phyloP scores from a whole-genome alignment of 1,140 invertebrate genomes.

The Mycetomoellerius zeteki region DNA sequence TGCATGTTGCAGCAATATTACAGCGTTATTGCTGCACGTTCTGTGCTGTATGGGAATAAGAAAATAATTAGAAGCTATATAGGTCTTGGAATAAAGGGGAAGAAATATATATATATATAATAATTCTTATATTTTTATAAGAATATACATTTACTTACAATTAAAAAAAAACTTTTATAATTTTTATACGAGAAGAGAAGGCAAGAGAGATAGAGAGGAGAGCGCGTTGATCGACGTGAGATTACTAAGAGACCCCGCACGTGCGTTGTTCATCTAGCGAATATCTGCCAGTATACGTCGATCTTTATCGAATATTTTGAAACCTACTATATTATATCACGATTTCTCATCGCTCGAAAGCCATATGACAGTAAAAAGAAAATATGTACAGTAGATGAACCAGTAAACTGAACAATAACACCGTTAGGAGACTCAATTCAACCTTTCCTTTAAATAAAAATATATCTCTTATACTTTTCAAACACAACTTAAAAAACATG shows the following conservation, averaged over 20 bases:
- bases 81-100: background rate
- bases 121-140: background rate
- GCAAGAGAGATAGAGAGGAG: too few relatives aligned
- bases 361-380: background rate
- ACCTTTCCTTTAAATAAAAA: constrained; percentile 1
- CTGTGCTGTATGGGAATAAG: too few relatives aligned
- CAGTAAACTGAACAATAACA: too few relatives aligned
- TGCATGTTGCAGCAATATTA: too few relatives aligned
- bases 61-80: background rate
- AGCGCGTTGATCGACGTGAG: background rate
- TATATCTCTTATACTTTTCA: background rate
- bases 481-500: too few relatives aligned
- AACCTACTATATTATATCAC: constrained; percentile 65
- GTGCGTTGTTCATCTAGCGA: constrained; percentile 26
- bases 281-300: constrained; percentile 42
- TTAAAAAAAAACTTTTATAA: background rate
- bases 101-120: background rate
- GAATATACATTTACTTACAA: background rate
- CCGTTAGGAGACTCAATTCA: background rate
- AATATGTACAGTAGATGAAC: too few relatives aligned
- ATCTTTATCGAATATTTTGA: constrained; percentile 70
- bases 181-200: background rate
- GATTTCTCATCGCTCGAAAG: constrained; percentile 41
- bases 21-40: too few relatives aligned
- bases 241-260: constrained; percentile 19